A percentile compares a stretch with the other conserved stretches of the same genome.
These are phyloP conservation scores for Drepana arcuata DNA, from an alignment of 1,140 invertebrate species.

Conservation along the genomic window DNA sequence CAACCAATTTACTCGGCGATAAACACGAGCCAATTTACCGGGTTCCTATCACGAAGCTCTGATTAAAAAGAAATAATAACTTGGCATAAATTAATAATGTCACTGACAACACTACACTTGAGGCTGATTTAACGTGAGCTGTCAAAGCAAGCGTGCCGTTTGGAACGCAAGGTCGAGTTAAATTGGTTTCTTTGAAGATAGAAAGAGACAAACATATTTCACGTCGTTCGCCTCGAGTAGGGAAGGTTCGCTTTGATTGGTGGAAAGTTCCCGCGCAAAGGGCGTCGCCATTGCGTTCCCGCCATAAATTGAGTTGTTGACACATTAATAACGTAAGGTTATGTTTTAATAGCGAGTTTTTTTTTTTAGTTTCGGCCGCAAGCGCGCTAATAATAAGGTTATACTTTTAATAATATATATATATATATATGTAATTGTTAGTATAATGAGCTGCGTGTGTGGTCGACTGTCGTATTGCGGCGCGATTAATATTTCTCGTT, in stretches of 20 bases:
- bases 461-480: too few species aligned
- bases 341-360: slow-evolving; percentile 63
- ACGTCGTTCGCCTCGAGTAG: not conserved
- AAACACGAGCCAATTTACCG: too few species aligned
- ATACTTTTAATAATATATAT: slow-evolving; percentile 55
- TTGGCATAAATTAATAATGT: slow-evolving; percentile 44
- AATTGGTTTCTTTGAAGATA: not conserved
- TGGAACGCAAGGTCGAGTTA: slow-evolving; percentile 1
- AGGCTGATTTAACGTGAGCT: too few species aligned
- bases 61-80: slow-evolving; percentile 26
- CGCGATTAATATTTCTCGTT: too few species aligned
- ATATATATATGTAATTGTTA: slow-evolving; percentile 36
- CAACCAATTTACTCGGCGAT: slow-evolving; percentile 3
- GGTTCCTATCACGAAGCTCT: slow-evolving; percentile 12
- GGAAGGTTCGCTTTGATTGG: slow-evolving; percentile 31
- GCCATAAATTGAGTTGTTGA: slow-evolving; percentile 69
- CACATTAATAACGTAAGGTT: slow-evolving; percentile 66
- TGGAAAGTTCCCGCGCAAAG: slow-evolving; percentile 31
- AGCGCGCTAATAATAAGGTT: slow-evolving; percentile 57
- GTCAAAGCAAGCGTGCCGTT: not conserved
- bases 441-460: slow-evolving; percentile 58
- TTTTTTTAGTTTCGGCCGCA: slow-evolving; percentile 22
- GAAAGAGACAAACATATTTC: slow-evolving; percentile 25
- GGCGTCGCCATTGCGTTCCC: slow-evolving; percentile 54
- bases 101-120: slow-evolving; percentile 5